A percentile compares a stretch with the other conserved stretches of the same genome.
Conservation (phyloP, 2,888 invertebrate genomes). For the Desoria tigrina region DNA sequence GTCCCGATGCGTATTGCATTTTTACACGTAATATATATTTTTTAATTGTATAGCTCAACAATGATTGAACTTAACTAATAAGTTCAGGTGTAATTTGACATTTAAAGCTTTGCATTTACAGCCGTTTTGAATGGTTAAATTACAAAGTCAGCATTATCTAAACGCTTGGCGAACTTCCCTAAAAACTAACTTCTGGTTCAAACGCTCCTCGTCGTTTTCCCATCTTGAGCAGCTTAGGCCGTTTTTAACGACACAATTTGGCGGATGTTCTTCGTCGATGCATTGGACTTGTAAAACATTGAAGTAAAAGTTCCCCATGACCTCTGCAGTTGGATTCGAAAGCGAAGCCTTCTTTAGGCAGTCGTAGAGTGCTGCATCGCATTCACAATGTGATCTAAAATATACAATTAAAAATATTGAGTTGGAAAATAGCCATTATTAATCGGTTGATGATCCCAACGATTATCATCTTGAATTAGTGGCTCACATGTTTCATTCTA, state of each 20-base stretch:
- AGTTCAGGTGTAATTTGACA: too few relatives aligned
- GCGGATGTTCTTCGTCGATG: conserved; percentile 62
- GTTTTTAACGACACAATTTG: conserved; percentile 40
- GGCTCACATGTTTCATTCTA: too few relatives aligned
- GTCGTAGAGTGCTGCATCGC: conserved; percentile 78
- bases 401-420: conserved; percentile 16
- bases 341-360: conserved; percentile 70
- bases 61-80: too few relatives aligned
- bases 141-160: conserved; percentile 25
- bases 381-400: conserved; percentile 77
- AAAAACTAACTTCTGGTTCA: conserved; percentile 35
- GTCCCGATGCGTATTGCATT: too few relatives aligned
- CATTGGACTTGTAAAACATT: conserved; percentile 77
- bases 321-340: conserved; percentile 69
- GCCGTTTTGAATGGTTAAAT: too few relatives aligned
- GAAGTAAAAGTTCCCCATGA: conserved; percentile 84
- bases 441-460: too few relatives aligned
- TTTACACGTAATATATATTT: too few relatives aligned
- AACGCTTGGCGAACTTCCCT: conserved; percentile 40
- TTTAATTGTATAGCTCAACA: too few relatives aligned
- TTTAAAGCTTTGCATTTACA: too few relatives aligned
- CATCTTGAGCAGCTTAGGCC: conserved; percentile 41
- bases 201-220: conserved; percentile 38
- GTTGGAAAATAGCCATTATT: neutral
- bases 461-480: too few relatives aligned